Base-by-base conservation (phyloP, 2,113 vertebrate species). In the Corythornis madagascariensis region DNA sequence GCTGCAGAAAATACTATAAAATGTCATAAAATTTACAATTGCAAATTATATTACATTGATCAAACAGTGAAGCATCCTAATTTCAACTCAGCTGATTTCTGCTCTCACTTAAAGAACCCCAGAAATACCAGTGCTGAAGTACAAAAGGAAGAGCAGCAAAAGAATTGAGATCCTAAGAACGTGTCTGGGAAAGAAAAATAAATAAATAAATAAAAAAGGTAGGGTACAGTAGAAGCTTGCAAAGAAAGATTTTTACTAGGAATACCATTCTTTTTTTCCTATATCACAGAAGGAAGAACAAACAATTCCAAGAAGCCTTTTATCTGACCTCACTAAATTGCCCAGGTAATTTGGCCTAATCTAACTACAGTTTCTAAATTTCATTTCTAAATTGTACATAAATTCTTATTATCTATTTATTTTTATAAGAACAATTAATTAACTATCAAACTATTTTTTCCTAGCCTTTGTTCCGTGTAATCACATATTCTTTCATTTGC, bases 261-360 rank as follows among this genome's bases (percentile, higher is more conserved):
- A 88, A 26, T 72, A 60, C 24, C 11, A 50, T 53, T 61, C 29
- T 53, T 75, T 56, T 87, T 40, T 45, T 26, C 22, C 22, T 0
- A 0, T 72, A 47, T 82, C 4, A 4, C 5, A 59, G 61, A 81
- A 66, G 11, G 13, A 86, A 89, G 40, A 75, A 22, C 3, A 6
- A 92, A 19, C 52, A 60, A 64, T 40, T 67, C 7, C 15, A 87
- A 18, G 6, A 61, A 63, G 7, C 7, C 43, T 13, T 67, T 91
- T 40, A 63, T 14, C 1, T 56, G 31, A 33, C 19, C 22, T 75
- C 0, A 0, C 22, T 77, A 59, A 53, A 73, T 74, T 13, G 69
- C 14, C 6, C 7, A 57, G 7, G 8, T 43, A 40, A 6, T 64
- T 89, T 59, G 11, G 7, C 56, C 25, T 83, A 50, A 86, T 83